phyloP scores from a whole-genome alignment of 2,888 invertebrate species.

The Tholera decimalis region DNA sequence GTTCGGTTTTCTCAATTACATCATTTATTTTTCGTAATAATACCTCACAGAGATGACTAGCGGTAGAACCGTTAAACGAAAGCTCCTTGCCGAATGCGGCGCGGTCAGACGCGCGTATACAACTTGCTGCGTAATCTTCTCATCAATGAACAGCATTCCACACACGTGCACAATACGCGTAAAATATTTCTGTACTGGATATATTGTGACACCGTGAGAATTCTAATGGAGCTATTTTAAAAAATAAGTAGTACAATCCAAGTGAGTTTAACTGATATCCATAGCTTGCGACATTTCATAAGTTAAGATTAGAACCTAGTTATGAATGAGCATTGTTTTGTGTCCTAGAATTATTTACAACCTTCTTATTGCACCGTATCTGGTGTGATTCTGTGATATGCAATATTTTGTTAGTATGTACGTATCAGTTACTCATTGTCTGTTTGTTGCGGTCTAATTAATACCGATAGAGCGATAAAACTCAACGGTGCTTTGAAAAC shows the following conservation, averaged over 20 bases:
- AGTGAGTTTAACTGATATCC: constrained; percentile 24
- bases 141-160: constrained; percentile 57
- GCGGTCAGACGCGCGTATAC: constrained; percentile 32
- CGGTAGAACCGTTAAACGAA: constrained; percentile 49
- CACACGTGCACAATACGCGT: constrained; percentile 42
- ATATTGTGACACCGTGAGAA: constrained; percentile 62
- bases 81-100: constrained; percentile 47
- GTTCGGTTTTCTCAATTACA: constrained; percentile 53
- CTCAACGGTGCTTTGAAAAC: constrained; percentile 55
- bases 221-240: constrained; percentile 40
- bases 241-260: constrained; percentile 51
- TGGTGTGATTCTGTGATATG: constrained; percentile 61
- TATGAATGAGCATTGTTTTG: constrained; percentile 70
- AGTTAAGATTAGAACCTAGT: constrained; percentile 63
- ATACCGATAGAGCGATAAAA: constrained; percentile 67
- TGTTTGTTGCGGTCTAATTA: constrained; percentile 71
- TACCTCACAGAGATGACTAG: constrained; percentile 40
- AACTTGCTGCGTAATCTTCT: constrained; percentile 55
- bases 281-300: constrained; percentile 67
- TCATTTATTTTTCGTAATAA: constrained; percentile 55
- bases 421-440: constrained; percentile 67
- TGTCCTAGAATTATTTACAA: constrained; percentile 65
- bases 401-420: constrained; percentile 66
- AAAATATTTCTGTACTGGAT: constrained; percentile 39
- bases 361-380: constrained; percentile 55